Evolutionary conservation across 2,888 invertebrate species (phyloP).

Genomic region (Abrostola tripartita): DNA sequence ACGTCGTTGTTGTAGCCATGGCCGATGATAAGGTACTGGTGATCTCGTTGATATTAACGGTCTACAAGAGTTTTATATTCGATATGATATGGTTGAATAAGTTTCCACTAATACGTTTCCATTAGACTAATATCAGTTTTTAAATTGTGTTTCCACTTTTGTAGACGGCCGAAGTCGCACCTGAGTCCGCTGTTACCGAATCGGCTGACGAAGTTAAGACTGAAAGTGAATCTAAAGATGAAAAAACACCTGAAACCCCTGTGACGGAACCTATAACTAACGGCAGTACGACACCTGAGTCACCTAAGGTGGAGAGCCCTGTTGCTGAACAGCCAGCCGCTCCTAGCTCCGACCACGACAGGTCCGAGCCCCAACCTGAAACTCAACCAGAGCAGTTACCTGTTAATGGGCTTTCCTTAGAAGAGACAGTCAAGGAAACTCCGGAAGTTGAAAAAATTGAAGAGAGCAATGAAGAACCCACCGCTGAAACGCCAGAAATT

Average conservation of each 20-base stretch:
- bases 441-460: slow-evolving; percentile 64
- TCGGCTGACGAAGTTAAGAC: slow-evolving; percentile 73
- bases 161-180: slow-evolving; percentile 78
- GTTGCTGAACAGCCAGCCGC: slow-evolving; percentile 52
- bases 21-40: slow-evolving; percentile 75
- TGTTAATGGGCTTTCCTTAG: slow-evolving; percentile 79
- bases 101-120: neutral
- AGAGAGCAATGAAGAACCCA: slow-evolving; percentile 75
- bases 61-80: neutral
- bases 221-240: slow-evolving; percentile 73
- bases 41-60: slow-evolving; percentile 2
- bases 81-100: neutral
- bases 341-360: slow-evolving; percentile 62
- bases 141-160: slow-evolving; percentile 51
- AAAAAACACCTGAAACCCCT: slow-evolving; percentile 85
- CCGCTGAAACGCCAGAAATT: slow-evolving; percentile 73
- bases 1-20: slow-evolving; percentile 65
- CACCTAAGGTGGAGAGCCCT: slow-evolving; percentile 70
- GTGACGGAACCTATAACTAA: slow-evolving; percentile 84
- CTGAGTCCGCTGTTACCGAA: slow-evolving; percentile 73
- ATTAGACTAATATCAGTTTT: slow-evolving; percentile 1
- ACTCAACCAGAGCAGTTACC: slow-evolving; percentile 78
- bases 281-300: slow-evolving; percentile 82
- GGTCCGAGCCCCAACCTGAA: slow-evolving; percentile 66
- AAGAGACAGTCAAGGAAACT: slow-evolving; percentile 72